Evolutionary conservation across 2,888 invertebrate genomes (phyloP), one percentile per base, ranked within the genome.

Genomic region (Pristionchus arcanus): DNA sequence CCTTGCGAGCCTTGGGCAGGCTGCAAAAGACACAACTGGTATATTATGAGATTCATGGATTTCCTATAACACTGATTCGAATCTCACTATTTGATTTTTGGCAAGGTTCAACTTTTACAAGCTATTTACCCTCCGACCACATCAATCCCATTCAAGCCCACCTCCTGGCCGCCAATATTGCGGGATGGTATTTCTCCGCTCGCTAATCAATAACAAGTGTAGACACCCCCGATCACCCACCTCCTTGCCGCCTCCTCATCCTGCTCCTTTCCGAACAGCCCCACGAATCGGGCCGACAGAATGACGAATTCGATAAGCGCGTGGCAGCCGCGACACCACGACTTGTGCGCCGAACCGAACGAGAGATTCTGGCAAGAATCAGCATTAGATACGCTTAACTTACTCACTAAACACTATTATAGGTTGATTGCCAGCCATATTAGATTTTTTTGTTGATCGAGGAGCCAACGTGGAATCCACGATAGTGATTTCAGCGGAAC

Each of bases 271-370:
- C 53, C 71, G 74, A 55, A 90, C 53, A 90, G 81, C 37, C 92
- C 91, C 5, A 77, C 55, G 90, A 94, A 94, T 87, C 92, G 92
- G 0, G 92, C 90, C 13, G 93, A 92, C 37, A 95, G 95, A 71
- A 95, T 93, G 74, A 94, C 92, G 55, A 96, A 92, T 55, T 92
- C 93, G 92, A 95, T 92, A 92, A 95, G 95, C 34, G 93, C 91
- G 91, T 96, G 95, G 91, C 96, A 96, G 74, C 91, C 92, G 19
- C 92, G 93, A 91, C 96, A 96, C 95, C 95, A 95, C 19, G 94
- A 93, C 68, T 95, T 94, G 66, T 94, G 94, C 55, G 93, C 90
- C 89, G 94, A 94, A 7, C 95, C 96, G 90, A 95, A 94, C 55
- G 93, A 91, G 31, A 96, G 91, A 28, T 95, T 95, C 95, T 96